Conservation (phyloP, 2,888 invertebrate species). For the Physocephala rufipes region DNA sequence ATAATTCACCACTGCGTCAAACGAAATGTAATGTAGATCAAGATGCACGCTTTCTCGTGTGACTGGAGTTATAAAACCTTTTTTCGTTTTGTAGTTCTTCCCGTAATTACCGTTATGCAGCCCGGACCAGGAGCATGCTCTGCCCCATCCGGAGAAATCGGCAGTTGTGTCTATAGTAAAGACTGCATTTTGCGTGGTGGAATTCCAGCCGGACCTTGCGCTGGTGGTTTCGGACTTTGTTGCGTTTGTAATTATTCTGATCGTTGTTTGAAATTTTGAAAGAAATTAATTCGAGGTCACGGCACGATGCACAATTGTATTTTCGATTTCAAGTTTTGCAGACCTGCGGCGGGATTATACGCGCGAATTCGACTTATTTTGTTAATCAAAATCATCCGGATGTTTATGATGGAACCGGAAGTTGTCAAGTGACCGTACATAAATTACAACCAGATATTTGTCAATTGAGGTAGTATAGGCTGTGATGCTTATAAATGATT, state of each 20-base stretch:
- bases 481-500: neutral
- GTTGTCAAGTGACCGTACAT: slow-evolving; percentile 83
- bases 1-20: slow-evolving; percentile 53
- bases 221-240: slow-evolving; percentile 68
- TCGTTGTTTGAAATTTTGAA: no score
- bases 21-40: slow-evolving; percentile 60
- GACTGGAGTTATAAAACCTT: no score
- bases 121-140: slow-evolving; percentile 81
- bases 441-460: slow-evolving; percentile 83
- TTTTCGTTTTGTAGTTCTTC: slow-evolving; percentile 71
- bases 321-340: slow-evolving; percentile 72
- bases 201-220: slow-evolving; percentile 80
- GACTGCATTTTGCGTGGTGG: slow-evolving; percentile 81
- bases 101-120: slow-evolving; percentile 81
- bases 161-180: slow-evolving; percentile 77
- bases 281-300: neutral
- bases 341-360: slow-evolving; percentile 80
- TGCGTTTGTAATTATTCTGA: slow-evolving; percentile 59
- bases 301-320: neutral
- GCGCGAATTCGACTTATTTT: slow-evolving; percentile 87
- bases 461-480: slow-evolving; percentile 74
- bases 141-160: slow-evolving; percentile 81
- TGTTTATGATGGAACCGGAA: slow-evolving; percentile 78
- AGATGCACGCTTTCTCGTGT: no score
- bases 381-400: slow-evolving; percentile 84